phyloP scores from a whole-genome alignment of 2,888 invertebrate species.

The Drosophila austrosaltans region DNA sequence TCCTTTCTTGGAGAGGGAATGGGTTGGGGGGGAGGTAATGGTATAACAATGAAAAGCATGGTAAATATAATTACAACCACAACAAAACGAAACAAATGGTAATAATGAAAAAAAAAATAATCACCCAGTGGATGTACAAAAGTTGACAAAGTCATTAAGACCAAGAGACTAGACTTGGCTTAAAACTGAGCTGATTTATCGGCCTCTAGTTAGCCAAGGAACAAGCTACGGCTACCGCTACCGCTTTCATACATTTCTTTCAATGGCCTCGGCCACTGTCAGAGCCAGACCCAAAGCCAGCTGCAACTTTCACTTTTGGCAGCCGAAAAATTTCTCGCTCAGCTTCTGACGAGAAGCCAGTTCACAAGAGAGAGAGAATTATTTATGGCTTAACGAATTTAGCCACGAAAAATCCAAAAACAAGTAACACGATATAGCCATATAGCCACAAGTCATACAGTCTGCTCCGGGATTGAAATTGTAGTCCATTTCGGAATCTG shows the following conservation, averaged over 20 bases:
- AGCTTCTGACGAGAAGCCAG: constrained; percentile 70
- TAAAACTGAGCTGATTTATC: constrained; percentile 69
- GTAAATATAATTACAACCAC: constrained; percentile 42
- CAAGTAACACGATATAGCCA: constrained; percentile 19
- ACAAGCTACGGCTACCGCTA: constrained; percentile 58
- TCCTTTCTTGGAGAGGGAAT: not conserved
- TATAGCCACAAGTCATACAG: constrained; percentile 9
- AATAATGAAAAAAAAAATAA: constrained; percentile 36
- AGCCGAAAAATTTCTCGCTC: constrained; percentile 77
- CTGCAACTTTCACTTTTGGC: constrained; percentile 79
- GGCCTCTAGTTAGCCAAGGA: constrained; percentile 45
- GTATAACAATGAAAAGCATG: constrained; percentile 46
- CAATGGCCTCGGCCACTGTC: constrained; percentile 52
- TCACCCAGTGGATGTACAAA: constrained; percentile 2
- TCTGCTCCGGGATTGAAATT: not conserved
- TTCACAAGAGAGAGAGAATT: constrained; percentile 70
- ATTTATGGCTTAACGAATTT: constrained; percentile 73
- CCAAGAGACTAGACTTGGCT: constrained; percentile 43
- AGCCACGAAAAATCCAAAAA: constrained; percentile 55
- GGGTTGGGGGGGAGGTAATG: not conserved
- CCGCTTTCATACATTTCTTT: constrained; percentile 71
- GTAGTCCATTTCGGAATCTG: not conserved
- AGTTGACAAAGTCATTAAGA: constrained; percentile 45
- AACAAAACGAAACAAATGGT: constrained; percentile 48
- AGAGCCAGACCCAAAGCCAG: constrained; percentile 35